These are phyloP conservation scores for Sinocyclocheilus maitianheensis DNA, from an alignment of 2,113 vertebrate species.

Conservation along the genomic window DNA sequence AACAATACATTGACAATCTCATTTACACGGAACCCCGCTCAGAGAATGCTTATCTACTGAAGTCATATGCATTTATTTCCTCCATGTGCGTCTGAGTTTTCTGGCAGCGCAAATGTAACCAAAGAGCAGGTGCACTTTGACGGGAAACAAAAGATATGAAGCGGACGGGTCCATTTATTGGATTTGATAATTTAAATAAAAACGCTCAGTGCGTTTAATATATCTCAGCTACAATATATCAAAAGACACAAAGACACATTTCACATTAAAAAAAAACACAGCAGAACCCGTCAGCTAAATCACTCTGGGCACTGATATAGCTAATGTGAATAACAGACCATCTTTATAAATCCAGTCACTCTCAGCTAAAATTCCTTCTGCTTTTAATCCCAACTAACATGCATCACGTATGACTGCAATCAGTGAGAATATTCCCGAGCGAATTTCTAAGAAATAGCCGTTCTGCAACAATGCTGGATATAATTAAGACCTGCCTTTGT, in stretches of 20 bases:
- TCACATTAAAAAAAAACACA: not conserved
- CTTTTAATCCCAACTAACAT: not conserved
- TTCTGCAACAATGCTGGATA: not conserved
- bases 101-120: constrained; percentile 15
- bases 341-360: not conserved
- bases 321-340: constrained; percentile 12
- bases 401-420: not conserved
- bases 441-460: not conserved
- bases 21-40: constrained; percentile 22
- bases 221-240: constrained; percentile 8
- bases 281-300: constrained; percentile 15
- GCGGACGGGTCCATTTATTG: not conserved
- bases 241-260: constrained; percentile 16
- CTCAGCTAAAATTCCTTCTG: not conserved
- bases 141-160: not conserved
- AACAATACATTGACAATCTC: constrained; percentile 10
- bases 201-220: not conserved
- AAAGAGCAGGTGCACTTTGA: constrained; percentile 30
- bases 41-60: constrained; percentile 27
- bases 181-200: constrained; percentile 7
- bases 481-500: not conserved
- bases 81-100: not conserved
- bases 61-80: constrained; percentile 40
- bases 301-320: constrained; percentile 12
- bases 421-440: not conserved